phyloP scores from a whole-genome alignment of 64 coral and sea anemone genomes.

The Actinia equina region DNA sequence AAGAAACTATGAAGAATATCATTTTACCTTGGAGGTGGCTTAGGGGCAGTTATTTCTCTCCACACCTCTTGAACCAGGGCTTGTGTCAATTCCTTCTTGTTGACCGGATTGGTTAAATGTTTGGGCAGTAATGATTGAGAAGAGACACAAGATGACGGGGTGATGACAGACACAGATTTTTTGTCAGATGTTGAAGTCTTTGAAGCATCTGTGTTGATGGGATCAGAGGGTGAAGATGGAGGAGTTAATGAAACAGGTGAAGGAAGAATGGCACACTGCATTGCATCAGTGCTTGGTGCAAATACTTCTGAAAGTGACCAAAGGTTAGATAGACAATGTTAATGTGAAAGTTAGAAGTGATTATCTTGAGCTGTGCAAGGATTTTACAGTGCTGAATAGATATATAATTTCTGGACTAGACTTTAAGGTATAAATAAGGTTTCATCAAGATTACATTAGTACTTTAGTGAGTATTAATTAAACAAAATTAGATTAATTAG shows the following conservation, averaged over 20 bases:
- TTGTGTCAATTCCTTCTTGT: slow-evolving; percentile 83
- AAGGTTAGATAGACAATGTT: slow-evolving; percentile 4
- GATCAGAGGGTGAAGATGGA: slow-evolving; percentile 93
- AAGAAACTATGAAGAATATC: not conserved
- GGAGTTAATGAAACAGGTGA: slow-evolving; percentile 83
- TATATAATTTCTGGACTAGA: too few species aligned
- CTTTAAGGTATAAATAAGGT: too few species aligned
- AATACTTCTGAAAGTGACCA: slow-evolving; percentile 36
- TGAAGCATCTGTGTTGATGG: slow-evolving; percentile 64
- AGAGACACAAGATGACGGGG: not conserved
- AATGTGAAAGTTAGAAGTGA: not conserved
- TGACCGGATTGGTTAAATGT: not conserved
- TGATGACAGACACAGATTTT: not conserved
- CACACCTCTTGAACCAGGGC: slow-evolving; percentile 89
- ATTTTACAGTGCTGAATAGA: not conserved
- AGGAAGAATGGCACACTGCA: slow-evolving; percentile 36
- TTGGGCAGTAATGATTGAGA: not conserved
- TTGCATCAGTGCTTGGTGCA: slow-evolving; percentile 70
- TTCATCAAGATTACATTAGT: too few species aligned
- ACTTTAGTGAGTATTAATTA: too few species aligned
- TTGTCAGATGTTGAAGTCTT: slow-evolving; percentile 46
- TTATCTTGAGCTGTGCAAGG: not conserved
- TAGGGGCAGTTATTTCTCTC: slow-evolving; percentile 81
- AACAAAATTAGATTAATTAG: too few species aligned
- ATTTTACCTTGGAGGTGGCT: slow-evolving; percentile 60